phyloP scores from a whole-genome alignment of 1,140 invertebrate genomes.

The Saccostrea glomerata region DNA sequence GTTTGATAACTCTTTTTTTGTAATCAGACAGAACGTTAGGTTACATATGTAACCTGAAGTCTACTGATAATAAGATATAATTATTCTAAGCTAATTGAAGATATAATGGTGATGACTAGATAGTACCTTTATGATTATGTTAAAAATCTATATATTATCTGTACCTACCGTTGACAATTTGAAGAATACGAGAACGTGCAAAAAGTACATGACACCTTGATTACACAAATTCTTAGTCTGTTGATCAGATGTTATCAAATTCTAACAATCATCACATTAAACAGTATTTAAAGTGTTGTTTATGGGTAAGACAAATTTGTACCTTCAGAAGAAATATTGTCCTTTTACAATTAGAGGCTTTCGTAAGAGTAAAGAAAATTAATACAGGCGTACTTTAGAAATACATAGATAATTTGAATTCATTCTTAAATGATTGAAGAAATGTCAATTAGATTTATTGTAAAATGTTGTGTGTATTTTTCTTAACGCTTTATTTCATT shows the following conservation, averaged over 20 bases:
- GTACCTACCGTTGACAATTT: not conserved
- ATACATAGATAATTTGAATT: no score
- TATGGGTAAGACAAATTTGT: not conserved
- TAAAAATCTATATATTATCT: not conserved
- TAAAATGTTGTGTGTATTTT: no score
- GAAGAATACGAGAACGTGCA: not conserved
- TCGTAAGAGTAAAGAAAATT: no score
- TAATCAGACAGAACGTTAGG: not conserved
- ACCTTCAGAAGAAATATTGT: no score
- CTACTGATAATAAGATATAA: not conserved
- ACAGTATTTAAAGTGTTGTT: not conserved
- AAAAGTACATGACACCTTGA: not conserved
- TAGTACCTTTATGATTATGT: not conserved
- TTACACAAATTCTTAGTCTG: not conserved
- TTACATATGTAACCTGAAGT: not conserved
- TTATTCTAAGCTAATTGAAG: not conserved
- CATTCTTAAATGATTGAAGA: no score
- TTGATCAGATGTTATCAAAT: not conserved
- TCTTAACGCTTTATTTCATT: no score
- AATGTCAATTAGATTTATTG: no score
- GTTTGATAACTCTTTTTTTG: not conserved
- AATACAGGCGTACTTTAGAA: no score
- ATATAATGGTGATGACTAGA: not conserved
- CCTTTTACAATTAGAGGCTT: no score
- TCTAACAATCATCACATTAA: not conserved